Evolutionary conservation across 2,888 invertebrate genomes (phyloP).

Genomic region (Acanthosepion esculentum): DNA sequence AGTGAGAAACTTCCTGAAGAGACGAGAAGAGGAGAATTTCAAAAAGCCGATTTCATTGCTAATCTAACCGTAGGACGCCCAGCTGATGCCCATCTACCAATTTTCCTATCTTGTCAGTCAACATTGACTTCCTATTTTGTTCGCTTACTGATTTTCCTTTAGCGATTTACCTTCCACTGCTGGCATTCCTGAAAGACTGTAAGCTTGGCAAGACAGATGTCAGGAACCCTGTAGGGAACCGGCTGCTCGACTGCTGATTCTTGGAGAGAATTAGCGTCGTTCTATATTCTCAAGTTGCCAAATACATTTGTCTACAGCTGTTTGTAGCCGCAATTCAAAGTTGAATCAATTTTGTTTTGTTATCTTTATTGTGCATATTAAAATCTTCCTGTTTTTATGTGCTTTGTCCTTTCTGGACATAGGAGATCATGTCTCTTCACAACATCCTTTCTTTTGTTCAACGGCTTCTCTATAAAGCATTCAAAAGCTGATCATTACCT

Average conservation of each 20-base stretch:
- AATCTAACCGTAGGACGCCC: not conserved
- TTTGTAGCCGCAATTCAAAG: not conserved
- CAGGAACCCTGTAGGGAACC: not conserved
- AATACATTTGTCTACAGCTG: conserved; percentile 22
- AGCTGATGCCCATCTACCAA: not conserved
- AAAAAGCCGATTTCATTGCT: not conserved
- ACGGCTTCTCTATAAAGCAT: too few species aligned
- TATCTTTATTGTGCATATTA: not conserved
- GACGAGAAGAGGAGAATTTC: not conserved
- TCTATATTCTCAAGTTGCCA: not conserved
- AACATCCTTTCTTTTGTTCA: too few species aligned
- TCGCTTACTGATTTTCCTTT: not conserved
- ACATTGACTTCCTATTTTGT: not conserved
- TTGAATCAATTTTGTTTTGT: not conserved
- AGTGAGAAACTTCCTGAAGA: not conserved
- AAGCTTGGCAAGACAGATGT: not conserved
- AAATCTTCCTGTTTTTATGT: too few species aligned
- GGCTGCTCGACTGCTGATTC: not conserved
- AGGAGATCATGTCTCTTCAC: too few species aligned
- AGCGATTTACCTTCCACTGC: not conserved
- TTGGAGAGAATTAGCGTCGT: not conserved
- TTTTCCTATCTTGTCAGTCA: not conserved
- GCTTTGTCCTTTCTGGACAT: too few species aligned
- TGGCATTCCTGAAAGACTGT: not conserved
- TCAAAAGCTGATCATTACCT: too few species aligned